A percentile compares a stretch with the other conserved stretches of the same genome.
Conservation (phyloP, 2,113 vertebrate species). For the human (Homo sapiens) region DNA sequence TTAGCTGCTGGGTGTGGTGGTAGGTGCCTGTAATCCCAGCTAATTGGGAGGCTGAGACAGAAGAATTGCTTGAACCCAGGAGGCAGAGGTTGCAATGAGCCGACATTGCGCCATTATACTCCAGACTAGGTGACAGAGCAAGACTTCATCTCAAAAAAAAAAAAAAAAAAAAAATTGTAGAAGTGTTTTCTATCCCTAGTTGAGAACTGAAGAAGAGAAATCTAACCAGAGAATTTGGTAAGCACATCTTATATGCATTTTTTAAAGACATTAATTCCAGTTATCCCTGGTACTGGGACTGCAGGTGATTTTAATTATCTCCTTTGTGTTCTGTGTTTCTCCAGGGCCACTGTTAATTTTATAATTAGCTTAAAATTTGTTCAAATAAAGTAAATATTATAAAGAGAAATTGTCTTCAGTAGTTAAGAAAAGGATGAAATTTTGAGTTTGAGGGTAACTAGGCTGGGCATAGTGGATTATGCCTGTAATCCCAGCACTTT, state of each 20-base stretch:
- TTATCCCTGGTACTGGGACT: background rate
- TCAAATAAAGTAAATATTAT: background rate
- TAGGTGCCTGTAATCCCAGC: no score
- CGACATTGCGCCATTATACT: no score
- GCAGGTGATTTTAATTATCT: slow-evolving; percentile 29
- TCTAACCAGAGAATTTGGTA: background rate
- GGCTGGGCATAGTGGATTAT: no score
- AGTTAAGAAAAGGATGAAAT: slow-evolving; percentile 11
- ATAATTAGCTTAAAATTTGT: slow-evolving; percentile 10
- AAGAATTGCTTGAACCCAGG: no score
- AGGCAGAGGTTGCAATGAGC: no score
- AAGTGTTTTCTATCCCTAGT: background rate
- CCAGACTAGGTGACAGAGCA: no score
- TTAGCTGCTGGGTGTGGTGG: no score
- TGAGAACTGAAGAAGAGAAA: background rate
- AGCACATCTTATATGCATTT: background rate
- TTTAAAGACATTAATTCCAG: background rate
- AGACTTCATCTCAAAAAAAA: no score
- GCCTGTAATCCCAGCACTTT: no score
- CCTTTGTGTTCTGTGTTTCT: background rate
- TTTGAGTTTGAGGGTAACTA: background rate
- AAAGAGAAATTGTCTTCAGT: slow-evolving; percentile 38
- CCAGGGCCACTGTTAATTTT: background rate
- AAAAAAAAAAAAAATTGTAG: no score
- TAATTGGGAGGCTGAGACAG: no score